Evolutionary conservation across 2,113 vertebrate species (phyloP).

Genomic region (Donacobius atricapilla): DNA sequence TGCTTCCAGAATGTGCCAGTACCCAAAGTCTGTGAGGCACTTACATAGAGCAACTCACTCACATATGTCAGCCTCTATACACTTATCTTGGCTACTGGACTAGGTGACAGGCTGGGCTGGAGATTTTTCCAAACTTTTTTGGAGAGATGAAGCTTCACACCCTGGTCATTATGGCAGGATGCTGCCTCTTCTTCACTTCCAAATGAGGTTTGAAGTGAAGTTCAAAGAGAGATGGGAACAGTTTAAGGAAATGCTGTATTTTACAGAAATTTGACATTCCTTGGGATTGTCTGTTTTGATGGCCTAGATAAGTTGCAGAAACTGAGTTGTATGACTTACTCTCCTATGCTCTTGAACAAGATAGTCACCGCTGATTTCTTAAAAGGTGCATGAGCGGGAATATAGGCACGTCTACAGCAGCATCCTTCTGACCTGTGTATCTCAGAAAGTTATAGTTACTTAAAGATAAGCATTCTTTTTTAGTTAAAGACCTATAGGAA

Average conservation of each 20-base stretch:
- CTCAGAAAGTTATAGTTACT: neutral
- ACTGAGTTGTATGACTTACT: neutral
- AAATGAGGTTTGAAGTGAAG: neutral
- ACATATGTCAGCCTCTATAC: neutral
- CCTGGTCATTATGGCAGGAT: neutral
- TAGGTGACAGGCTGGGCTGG: neutral
- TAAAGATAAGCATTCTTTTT: neutral
- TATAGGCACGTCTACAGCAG: neutral
- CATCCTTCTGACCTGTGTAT: neutral
- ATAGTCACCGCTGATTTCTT: neutral
- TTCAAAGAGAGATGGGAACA: neutral
- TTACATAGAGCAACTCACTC: neutral
- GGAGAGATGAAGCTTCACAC: neutral
- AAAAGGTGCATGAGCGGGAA: neutral
- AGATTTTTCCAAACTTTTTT: neutral
- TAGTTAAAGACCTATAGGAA: neutral
- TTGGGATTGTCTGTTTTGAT: neutral
- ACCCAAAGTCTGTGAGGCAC: neutral
- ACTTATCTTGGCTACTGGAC: neutral
- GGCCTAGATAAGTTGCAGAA: neutral
- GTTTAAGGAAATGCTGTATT: neutral
- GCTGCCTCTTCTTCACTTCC: neutral
- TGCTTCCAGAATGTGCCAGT: neutral
- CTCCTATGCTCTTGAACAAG: neutral
- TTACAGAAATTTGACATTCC: neutral